Evolutionary conservation across 2,113 vertebrate species (phyloP).

Genomic region (Chroicocephalus ridibundus): DNA sequence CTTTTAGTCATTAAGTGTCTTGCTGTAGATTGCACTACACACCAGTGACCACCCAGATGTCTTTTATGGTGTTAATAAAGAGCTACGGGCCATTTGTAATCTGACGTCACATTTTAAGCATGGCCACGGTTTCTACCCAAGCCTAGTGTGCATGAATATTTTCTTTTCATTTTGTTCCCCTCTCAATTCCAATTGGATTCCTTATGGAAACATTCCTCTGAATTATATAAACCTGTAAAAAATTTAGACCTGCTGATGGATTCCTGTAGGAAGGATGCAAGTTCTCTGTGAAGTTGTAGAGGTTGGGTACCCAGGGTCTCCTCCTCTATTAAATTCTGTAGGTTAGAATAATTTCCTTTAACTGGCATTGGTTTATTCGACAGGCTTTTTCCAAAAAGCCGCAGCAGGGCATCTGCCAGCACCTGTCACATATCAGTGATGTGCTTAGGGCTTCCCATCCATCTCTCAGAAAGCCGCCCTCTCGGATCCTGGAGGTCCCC

Average conservation of each 20-base stretch:
- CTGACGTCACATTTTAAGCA: not conserved
- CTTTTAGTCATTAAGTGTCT: not conserved
- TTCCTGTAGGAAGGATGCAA: not conserved
- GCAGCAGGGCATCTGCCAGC: not conserved
- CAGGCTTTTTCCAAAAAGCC: not conserved
- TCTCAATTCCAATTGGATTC: slow-evolving; percentile 12
- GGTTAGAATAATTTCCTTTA: not conserved
- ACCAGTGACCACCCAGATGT: slow-evolving; percentile 4
- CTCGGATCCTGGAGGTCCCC: not conserved
- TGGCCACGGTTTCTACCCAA: not conserved
- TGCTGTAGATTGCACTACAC: not conserved
- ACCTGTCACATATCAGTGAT: not conserved
- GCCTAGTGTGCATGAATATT: not conserved
- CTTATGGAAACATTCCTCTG: slow-evolving; percentile 24
- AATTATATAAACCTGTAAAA: slow-evolving; percentile 34
- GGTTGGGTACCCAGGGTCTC: not conserved
- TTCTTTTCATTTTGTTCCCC: slow-evolving; percentile 35
- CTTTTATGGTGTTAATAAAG: not conserved
- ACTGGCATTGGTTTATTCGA: not conserved
- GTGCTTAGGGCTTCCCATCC: not conserved
- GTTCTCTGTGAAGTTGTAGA: not conserved
- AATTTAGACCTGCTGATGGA: not conserved
- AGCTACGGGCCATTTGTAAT: slow-evolving; percentile 1
- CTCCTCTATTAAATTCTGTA: not conserved
- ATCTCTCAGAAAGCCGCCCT: not conserved